A percentile compares a stretch with the other conserved stretches of the same genome.
These are phyloP conservation scores for Hippolais icterina DNA, from an alignment of 2,113 vertebrate genomes.

Conservation along the genomic window DNA sequence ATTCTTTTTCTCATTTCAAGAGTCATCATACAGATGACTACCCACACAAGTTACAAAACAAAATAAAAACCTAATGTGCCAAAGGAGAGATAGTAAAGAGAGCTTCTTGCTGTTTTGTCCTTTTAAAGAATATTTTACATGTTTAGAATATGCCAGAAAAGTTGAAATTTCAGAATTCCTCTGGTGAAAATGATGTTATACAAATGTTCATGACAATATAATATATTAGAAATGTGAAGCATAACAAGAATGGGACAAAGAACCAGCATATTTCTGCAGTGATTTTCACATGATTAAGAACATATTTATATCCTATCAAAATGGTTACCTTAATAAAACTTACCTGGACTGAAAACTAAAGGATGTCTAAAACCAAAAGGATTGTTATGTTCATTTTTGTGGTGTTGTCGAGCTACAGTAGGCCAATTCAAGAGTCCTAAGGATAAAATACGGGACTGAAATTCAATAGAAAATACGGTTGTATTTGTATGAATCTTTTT, in stretches of 20 bases:
- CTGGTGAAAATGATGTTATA: neutral
- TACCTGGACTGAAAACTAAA: neutral
- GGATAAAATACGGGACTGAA: neutral
- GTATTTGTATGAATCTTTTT: neutral
- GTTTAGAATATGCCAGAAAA: neutral
- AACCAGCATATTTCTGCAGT: neutral
- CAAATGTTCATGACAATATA: neutral
- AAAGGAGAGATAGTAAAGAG: neutral
- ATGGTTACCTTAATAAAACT: neutral
- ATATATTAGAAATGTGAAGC: neutral
- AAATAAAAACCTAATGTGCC: neutral
- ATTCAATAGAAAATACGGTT: neutral
- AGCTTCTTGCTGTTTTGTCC: neutral
- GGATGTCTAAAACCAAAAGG: neutral
- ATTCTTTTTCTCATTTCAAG: neutral
- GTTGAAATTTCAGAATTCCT: neutral
- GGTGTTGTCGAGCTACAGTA: fast-evolving
- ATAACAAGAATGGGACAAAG: neutral
- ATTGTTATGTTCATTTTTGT: neutral
- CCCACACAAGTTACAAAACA: neutral
- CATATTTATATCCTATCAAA: neutral
- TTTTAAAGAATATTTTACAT: neutral
- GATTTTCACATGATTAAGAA: neutral
- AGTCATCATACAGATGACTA: neutral
- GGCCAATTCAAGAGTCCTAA: neutral